A percentile compares a stretch with the other conserved stretches of the same genome.
phyloP scores from a whole-genome alignment of 2,113 vertebrate species.

The Opisthocomus hoazin region DNA sequence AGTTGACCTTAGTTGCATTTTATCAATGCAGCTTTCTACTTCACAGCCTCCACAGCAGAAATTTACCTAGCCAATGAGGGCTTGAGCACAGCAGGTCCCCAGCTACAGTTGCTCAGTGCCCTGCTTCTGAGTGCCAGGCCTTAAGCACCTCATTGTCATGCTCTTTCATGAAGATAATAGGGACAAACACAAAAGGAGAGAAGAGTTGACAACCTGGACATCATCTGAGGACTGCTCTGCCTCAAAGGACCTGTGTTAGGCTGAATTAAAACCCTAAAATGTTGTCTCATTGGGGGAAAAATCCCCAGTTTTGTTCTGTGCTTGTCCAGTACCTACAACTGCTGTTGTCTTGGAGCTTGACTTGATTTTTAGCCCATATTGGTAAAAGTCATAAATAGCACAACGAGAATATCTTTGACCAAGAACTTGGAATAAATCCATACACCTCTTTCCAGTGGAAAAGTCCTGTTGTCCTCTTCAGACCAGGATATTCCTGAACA shows the following conservation, averaged over 20 bases:
- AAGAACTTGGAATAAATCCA: not conserved
- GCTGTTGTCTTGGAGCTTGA: not conserved
- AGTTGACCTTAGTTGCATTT: not conserved
- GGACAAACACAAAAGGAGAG: not conserved
- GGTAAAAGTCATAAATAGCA: not conserved
- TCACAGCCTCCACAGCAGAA: not conserved
- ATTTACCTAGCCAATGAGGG: not conserved
- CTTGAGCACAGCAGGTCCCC: not conserved
- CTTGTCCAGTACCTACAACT: not conserved
- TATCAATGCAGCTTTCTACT: not conserved
- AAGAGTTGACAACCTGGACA: not conserved
- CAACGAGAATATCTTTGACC: not conserved
- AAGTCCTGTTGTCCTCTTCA: not conserved
- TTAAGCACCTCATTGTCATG: not conserved
- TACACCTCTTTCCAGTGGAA: not conserved
- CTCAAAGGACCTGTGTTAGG: not conserved
- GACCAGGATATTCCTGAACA: not conserved
- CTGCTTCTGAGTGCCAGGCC: not conserved
- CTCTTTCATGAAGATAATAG: not conserved
- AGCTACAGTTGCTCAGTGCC: fast-evolving
- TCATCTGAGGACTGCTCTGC: not conserved
- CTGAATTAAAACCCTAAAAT: not conserved
- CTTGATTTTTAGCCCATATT: not conserved
- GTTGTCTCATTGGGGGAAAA: not conserved
- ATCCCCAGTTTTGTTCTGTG: not conserved